These are phyloP conservation scores for Phasianus colchicus DNA, from an alignment of 2,113 vertebrate species.

Conservation along the genomic window DNA sequence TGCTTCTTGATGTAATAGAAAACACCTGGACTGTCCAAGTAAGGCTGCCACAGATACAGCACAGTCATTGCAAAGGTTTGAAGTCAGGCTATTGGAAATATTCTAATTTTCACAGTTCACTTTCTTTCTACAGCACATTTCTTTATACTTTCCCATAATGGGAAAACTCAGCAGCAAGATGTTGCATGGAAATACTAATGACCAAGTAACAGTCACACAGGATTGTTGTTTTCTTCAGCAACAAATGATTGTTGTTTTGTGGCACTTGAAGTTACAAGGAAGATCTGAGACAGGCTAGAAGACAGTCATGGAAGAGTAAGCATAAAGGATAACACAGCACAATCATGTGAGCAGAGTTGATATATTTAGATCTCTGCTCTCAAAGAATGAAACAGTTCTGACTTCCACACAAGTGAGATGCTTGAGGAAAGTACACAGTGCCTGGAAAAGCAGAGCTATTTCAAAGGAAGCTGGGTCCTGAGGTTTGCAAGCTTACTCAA, in stretches of 20 bases:
- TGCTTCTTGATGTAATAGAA: background rate
- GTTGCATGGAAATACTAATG: background rate
- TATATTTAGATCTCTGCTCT: background rate
- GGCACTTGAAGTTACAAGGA: background rate
- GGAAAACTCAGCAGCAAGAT: background rate
- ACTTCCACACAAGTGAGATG: background rate
- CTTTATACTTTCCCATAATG: background rate
- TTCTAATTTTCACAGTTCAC: background rate
- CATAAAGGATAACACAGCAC: background rate
- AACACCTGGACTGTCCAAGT: background rate
- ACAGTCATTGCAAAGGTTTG: background rate
- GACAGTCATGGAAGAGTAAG: background rate
- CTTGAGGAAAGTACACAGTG: background rate
- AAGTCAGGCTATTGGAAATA: background rate
- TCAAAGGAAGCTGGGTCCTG: background rate
- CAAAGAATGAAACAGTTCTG: background rate
- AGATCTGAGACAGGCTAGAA: background rate
- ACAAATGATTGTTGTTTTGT: background rate
- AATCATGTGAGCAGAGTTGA: background rate
- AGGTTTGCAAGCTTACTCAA: background rate
- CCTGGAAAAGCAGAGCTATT: background rate
- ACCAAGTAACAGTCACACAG: background rate
- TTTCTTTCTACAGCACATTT: background rate
- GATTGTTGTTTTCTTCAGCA: background rate
- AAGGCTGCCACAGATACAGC: background rate